Percentiles rank a stretch among this genome's conserved stretches.
These are phyloP conservation scores for Andrena hattorfiana DNA, from an alignment of 2,888 invertebrate species.

Conservation along the genomic window DNA sequence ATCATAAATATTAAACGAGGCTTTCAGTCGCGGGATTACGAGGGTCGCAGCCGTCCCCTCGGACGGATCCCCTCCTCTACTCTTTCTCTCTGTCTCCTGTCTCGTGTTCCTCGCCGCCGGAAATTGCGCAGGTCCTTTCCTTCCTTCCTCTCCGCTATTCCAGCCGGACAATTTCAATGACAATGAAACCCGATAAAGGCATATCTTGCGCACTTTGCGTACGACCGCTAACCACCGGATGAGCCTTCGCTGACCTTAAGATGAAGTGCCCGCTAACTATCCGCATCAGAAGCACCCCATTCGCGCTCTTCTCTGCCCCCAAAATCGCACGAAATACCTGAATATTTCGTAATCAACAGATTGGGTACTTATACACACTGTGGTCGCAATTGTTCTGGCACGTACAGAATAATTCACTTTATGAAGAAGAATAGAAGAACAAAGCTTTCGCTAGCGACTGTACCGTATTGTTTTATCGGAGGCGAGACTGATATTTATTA, in stretches of 20 bases:
- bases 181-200: conserved; percentile 73
- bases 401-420: no score
- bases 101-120: conserved; percentile 67
- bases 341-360: neutral
- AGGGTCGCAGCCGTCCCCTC: conserved; percentile 73
- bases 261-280: conserved; percentile 20
- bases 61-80: conserved; percentile 28
- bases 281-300: conserved; percentile 9
- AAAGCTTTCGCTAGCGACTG: no score
- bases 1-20: conserved; percentile 85
- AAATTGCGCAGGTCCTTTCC: conserved; percentile 80
- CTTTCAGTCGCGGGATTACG: conserved; percentile 83
- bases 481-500: neutral
- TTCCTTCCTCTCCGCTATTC: conserved; percentile 67
- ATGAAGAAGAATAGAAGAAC: no score
- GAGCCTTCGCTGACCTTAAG: conserved; percentile 38
- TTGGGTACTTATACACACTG: no score
- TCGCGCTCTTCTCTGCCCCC: conserved; percentile 10
- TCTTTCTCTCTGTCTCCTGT: conserved; percentile 45
- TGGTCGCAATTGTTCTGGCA: no score
- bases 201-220: conserved; percentile 51
- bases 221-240: conserved; percentile 53
- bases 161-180: conserved; percentile 81
- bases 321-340: neutral
- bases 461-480: neutral